phyloP scores from a whole-genome alignment of 2,113 vertebrate genomes.

The Carlito syrichta region DNA sequence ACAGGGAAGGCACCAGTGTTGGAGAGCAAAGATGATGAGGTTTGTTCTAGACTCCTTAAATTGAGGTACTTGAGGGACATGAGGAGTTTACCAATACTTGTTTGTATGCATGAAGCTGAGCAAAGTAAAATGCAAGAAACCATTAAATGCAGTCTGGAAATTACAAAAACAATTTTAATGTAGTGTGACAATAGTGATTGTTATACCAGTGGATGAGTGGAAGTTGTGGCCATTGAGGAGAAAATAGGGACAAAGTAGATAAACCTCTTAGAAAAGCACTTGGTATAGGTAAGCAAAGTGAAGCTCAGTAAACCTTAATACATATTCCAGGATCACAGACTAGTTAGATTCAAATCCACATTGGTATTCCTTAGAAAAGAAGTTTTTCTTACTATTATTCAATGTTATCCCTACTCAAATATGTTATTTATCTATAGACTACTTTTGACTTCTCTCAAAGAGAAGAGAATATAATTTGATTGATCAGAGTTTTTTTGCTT shows the following conservation, averaged over 20 bases:
- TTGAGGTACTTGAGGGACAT: not conserved
- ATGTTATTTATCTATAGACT: not conserved
- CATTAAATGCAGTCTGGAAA: not conserved
- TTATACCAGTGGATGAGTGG: not conserved
- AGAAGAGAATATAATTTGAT: not conserved
- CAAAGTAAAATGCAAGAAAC: not conserved
- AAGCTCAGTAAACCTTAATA: not conserved
- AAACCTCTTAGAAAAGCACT: not conserved
- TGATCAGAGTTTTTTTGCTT: not conserved
- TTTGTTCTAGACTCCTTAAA: not conserved
- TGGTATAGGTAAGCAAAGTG: not conserved
- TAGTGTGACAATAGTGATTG: not conserved
- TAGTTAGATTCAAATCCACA: not conserved
- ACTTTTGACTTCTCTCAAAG: not conserved
- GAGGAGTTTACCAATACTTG: not conserved
- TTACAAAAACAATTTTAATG: not conserved
- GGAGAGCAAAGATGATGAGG: not conserved
- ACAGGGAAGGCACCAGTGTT: not conserved
- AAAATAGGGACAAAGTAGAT: not conserved
- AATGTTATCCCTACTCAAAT: not conserved
- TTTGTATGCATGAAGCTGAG: not conserved
- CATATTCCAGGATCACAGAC: not conserved
- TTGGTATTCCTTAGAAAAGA: not conserved
- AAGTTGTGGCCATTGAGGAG: not conserved
- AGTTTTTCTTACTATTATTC: not conserved